Evolutionary conservation across 2,888 invertebrate species (phyloP).

Genomic region (Cephus pygmeus): DNA sequence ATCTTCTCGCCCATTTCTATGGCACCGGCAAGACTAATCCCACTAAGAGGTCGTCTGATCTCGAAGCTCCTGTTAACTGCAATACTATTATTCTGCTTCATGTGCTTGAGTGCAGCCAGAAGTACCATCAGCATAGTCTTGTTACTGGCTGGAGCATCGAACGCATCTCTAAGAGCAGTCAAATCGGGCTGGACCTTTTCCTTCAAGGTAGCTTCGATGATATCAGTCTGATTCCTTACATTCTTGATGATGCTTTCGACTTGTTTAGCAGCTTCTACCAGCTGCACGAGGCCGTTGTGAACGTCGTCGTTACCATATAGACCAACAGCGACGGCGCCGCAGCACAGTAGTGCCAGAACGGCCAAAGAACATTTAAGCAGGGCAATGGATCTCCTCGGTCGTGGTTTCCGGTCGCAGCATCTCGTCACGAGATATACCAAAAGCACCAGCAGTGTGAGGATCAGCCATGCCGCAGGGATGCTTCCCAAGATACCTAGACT

Average conservation of each 20-base stretch:
- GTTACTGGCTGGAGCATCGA: conserved; percentile 82
- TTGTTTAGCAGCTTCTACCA: conserved; percentile 82
- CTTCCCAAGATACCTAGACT: conserved; percentile 93
- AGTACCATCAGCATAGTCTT: conserved; percentile 80
- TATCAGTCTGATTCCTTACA: conserved; percentile 86
- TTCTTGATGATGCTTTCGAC: conserved; percentile 83
- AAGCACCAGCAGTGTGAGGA: conserved; percentile 87
- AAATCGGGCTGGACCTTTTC: conserved; percentile 78
- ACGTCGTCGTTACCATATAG: conserved; percentile 95
- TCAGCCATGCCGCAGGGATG: conserved; percentile 93
- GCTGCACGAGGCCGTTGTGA: conserved; percentile 88
- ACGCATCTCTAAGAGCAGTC: conserved; percentile 78
- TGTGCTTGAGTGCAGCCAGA: conserved; percentile 76
- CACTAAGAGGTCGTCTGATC: conserved; percentile 77
- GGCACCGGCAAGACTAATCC: conserved; percentile 75
- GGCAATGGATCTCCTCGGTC: conserved; percentile 88
- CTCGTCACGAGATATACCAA: conserved; percentile 93
- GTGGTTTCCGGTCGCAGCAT: conserved; percentile 94
- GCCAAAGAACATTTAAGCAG: conserved; percentile 85
- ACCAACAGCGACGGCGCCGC: conserved; percentile 89
- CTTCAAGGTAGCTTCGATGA: conserved; percentile 79
- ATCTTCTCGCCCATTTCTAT: conserved; percentile 75
- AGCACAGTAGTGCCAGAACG: conserved; percentile 86
- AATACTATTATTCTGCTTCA: conserved; percentile 79
- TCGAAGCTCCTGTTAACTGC: conserved; percentile 83